Base-by-base conservation (phyloP, 2,113 vertebrate species). In the Lepus timidus region DNA sequence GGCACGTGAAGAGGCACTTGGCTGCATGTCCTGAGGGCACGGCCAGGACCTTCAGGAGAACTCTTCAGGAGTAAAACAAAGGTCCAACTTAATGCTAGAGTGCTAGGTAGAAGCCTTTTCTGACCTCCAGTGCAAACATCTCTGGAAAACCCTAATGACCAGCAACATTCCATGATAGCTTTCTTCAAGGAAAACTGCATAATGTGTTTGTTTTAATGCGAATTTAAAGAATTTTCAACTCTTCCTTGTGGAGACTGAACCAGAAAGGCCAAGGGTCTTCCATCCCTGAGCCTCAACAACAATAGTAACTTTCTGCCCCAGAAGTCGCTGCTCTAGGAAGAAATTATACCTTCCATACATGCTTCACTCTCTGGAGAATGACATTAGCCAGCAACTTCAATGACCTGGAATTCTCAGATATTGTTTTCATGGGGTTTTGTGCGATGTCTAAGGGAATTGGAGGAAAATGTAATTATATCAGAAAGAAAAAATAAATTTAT, bases 11-110 rank as follows among this genome's bases (percentile, higher is more conserved):
- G 10, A 17, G 20, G 11, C 2, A 6, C 9, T 55, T 39, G 14
- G 0, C 2, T 31, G 85, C 70, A 1, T 44, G 25, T 19, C 58
- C 10, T 3, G 20, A 83, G 31, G 36, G 2, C 23, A 5, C 0
- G 9, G 9, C 44, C 9, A 9, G 1, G 25, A 27, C 6, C 22
- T 9, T 68, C 23, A 44, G 3, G 19, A 81, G 29, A 85, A 58
- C 9, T 52, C 17, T 3, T n/a, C 64, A 71, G n/a, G 29, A 44
- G 4, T 0, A 0, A 8, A 36, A 4, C 3, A 16, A 55, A 3
- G 6, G 9, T n/a, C n/a, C 3, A 25, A 6, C 4, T 51, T 58
- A 17, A 81, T 12, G 4, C 13, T 58, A 52, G 7, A 1, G 3
- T n/a, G 31, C 25, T 31, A 33, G 17, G 6, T 33, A 36, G 51